phyloP scores from a whole-genome alignment of 2,113 vertebrate genomes.

The Microcebus griseorufus region DNA sequence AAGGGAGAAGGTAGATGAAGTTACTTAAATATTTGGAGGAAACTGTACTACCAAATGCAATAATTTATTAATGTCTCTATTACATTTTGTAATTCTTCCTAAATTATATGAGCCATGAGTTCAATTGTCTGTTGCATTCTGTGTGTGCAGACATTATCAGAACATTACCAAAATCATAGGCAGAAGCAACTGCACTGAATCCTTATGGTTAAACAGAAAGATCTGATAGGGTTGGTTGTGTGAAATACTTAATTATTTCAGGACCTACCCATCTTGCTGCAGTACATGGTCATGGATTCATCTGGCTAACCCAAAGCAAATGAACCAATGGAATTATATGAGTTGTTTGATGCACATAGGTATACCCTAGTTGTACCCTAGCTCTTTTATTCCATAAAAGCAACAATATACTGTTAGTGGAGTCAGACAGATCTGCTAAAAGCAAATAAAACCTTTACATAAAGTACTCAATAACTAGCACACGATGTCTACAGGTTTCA shows the following conservation, averaged over 20 bases:
- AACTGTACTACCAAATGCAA: not conserved
- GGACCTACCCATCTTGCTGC: not conserved
- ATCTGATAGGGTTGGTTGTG: not conserved
- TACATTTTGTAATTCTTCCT: not conserved
- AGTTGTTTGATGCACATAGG: fast-evolving
- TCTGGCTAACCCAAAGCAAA: not conserved
- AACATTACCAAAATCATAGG: not conserved
- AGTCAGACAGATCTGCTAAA: not conserved
- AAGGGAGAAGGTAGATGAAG: not conserved
- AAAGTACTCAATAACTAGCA: not conserved
- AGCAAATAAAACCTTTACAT: not conserved
- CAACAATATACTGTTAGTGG: not conserved
- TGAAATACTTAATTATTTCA: not conserved
- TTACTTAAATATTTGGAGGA: not conserved
- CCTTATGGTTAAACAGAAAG: not conserved
- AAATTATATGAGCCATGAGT: not conserved
- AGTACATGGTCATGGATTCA: too few species aligned
- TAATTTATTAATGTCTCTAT: not conserved
- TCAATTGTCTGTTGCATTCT: not conserved
- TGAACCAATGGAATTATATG: not conserved
- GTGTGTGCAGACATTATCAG: not conserved
- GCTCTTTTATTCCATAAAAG: not conserved
- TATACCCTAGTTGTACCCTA: too few species aligned
- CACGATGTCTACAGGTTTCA: not conserved
- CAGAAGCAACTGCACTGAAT: not conserved